A percentile compares a stretch with the other conserved stretches of the same genome.
Conservation (phyloP, 2,797 vertebrate genomes). For the Catostomus latipinnis region DNA sequence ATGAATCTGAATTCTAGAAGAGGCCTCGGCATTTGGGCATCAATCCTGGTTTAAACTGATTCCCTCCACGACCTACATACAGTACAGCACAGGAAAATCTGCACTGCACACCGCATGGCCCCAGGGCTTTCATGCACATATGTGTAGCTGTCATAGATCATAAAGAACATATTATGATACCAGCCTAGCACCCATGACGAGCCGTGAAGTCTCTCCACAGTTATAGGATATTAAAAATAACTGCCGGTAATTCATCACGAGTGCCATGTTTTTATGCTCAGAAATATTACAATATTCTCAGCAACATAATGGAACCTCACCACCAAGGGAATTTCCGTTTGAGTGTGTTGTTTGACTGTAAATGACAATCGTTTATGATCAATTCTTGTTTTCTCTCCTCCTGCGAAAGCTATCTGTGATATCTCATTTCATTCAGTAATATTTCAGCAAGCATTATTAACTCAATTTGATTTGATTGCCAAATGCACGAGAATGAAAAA, state of each 20-base stretch:
- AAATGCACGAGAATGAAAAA: neutral
- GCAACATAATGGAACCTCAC: too few relatives aligned
- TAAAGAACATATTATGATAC: neutral
- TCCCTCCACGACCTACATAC: slow-evolving; percentile 37
- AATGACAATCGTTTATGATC: neutral
- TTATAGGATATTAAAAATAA: slow-evolving; percentile 9
- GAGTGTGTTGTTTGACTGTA: neutral
- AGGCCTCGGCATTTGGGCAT: slow-evolving; percentile 12
- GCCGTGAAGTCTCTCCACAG: neutral
- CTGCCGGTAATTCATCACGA: neutral
- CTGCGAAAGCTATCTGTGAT: neutral
- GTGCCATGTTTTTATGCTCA: too few relatives aligned
- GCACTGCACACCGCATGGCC: neutral
- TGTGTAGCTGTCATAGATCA: neutral
- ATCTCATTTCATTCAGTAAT: slow-evolving; percentile 5
- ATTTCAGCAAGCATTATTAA: neutral
- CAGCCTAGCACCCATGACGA: neutral
- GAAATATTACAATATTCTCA: too few relatives aligned
- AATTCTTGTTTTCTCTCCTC: neutral
- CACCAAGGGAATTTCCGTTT: too few relatives aligned
- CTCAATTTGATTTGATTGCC: neutral
- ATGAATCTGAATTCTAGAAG: slow-evolving; percentile 26
- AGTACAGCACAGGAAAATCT: slow-evolving; percentile 5
- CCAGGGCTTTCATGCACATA: neutral
- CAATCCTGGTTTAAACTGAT: slow-evolving; percentile 18